These are phyloP conservation scores for Danio jaintianensis DNA, from an alignment of 2,797 vertebrate genomes.

Conservation along the genomic window DNA sequence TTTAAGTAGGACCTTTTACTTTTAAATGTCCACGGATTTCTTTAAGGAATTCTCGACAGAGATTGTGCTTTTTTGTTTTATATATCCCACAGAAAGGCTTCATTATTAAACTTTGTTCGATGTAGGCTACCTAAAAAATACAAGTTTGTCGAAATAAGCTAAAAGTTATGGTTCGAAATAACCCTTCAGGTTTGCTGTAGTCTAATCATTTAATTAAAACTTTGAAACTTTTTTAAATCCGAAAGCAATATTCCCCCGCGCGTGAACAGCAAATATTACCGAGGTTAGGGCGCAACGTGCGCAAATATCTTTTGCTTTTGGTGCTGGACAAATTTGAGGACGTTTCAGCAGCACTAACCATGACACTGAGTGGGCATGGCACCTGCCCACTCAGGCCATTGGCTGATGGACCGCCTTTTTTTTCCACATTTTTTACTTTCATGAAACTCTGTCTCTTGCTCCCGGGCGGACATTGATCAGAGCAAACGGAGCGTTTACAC, in stretches of 20 bases:
- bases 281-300: not conserved
- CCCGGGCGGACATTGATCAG: conserved; percentile 90
- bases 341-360: conserved; percentile 83
- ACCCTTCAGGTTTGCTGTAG: not conserved
- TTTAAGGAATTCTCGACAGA: conserved; percentile 14
- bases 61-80: not conserved
- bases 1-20: conserved; percentile 2
- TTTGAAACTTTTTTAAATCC: not conserved
- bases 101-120: not conserved
- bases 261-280: not conserved
- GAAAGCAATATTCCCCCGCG: not conserved
- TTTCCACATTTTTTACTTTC: conserved; percentile 69
- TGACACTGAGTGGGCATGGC: too few relatives aligned
- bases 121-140: not conserved
- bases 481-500: conserved; percentile 79
- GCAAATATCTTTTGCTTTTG: not conserved
- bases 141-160: not conserved
- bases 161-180: not conserved
- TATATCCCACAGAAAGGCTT: not conserved
- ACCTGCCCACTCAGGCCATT: conserved; percentile 90
- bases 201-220: not conserved
- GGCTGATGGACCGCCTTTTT: conserved; percentile 83
- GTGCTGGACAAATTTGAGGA: conserved; percentile 2
- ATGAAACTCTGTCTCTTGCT: conserved; percentile 71
- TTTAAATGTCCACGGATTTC: conserved; percentile 6